Base-by-base conservation (phyloP, 2,888 invertebrate species). In the Alsophila aescularia region DNA sequence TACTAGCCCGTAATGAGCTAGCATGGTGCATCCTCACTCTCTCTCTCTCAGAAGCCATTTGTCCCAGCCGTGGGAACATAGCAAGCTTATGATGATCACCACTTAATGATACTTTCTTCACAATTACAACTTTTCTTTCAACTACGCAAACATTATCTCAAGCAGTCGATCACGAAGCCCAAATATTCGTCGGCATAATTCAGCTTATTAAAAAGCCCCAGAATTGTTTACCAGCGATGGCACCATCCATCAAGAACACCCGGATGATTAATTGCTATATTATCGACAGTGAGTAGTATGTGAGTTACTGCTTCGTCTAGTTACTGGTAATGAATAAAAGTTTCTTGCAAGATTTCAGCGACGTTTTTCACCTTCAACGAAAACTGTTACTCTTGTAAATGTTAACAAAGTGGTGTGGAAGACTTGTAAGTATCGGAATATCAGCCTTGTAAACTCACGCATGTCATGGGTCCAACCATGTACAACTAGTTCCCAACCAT, bases 221-320 rank as follows among this genome's bases (percentile, higher is more conserved):
- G 61, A 56, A 60, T 64, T 65, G 67, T 69, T 67, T 67, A 62
- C 57, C 41, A 41, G 24, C 44, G 58, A 47, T 57, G 58, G 51
- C 57, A 48, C 54, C 62, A 66, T 68, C 64, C 60, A 66, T 68
- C 68, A 68, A 62, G 49, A n/a, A 36, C 41, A 41, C 49, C 34
- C 16, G 14, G 49, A 62, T 68, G 68, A 68, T 68, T 68, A 66
- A 68, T 68, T 64, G 58, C 61, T 35, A 43, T 52, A 66, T 63
- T 62, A 68, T 68, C 68, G 68, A 60, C 68, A 68, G 60, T 58
- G 37, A 52, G 49, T 60, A 60, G 56, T 51, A 21, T 14, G 21
- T 34, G 45, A 45, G 45, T 13, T 27, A 34, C 2, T 34, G 40
- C 27, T 24, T 14, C 1, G 16, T 47, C 32, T 2, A 37, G 16